These are phyloP conservation scores for Drosophila mauritiana DNA, from an alignment of 1,140 invertebrate species.

Conservation along the genomic window DNA sequence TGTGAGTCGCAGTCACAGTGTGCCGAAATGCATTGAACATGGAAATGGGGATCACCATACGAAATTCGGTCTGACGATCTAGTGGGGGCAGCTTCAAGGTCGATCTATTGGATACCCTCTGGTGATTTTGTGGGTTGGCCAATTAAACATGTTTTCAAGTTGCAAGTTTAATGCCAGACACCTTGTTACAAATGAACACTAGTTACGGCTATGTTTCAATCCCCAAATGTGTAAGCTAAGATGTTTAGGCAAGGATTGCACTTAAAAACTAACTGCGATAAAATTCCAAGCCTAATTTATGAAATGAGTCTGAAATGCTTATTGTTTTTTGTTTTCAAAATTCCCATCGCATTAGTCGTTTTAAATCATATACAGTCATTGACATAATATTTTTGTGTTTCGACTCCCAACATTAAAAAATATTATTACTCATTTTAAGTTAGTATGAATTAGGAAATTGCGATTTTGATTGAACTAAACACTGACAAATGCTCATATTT, in stretches of 20 bases:
- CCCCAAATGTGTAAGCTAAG: not conserved
- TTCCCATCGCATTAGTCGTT: too few relatives aligned
- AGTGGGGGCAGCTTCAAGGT: constrained; percentile 27
- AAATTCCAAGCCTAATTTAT: too few relatives aligned
- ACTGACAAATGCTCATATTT: not conserved
- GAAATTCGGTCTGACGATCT: constrained; percentile 3
- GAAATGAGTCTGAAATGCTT: too few relatives aligned
- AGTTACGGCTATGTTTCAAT: not conserved
- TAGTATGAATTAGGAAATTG: not conserved
- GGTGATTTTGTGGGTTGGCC: constrained; percentile 27
- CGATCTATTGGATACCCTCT: constrained; percentile 39
- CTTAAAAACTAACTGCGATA: not conserved
- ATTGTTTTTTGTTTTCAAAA: too few relatives aligned
- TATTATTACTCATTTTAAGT: too few relatives aligned
- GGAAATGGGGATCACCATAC: constrained; percentile 17
- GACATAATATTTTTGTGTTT: too few relatives aligned
- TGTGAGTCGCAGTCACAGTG: constrained; percentile 31
- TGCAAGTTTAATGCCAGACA: constrained; percentile 15
- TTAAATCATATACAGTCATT: too few relatives aligned
- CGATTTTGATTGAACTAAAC: too few relatives aligned
- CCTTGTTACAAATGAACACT: not conserved
- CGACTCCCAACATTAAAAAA: too few relatives aligned
- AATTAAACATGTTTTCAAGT: constrained; percentile 17
- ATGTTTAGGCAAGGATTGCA: not conserved
- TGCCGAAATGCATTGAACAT: constrained; percentile 31